Base-by-base conservation (phyloP, 53 echinoderm and acorn worm genomes). In the Patiria pectinifera region DNA sequence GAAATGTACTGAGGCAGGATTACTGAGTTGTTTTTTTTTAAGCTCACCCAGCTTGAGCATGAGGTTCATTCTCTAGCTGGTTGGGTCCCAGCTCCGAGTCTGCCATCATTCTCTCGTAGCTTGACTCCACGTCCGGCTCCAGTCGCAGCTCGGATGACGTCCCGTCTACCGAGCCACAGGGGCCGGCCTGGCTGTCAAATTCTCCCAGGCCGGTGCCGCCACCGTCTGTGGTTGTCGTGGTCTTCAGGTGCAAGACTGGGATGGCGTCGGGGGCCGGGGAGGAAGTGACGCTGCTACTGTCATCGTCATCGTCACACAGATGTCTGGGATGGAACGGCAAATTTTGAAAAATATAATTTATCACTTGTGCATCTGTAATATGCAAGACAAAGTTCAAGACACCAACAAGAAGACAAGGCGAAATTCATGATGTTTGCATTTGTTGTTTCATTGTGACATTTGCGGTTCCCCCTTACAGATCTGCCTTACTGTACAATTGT, bases 231-330 rank as follows among this genome's bases (percentile, higher is more conserved):
- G 53, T 53, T 8, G 53, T 53, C 5, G 53, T 53, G 53, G 53
- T 53, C 81, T 90, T 90, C 48, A 90, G 49, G 48, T 90, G 90
- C 15, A 90, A 12, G 24, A 90, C 81, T 15, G 90, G 90, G 82
- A 90, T 90, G 81, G 90, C 45, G 9, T 90, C 90, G 5, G 90
- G 90, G 48, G 90, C 90, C 81, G 90, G 90, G 48, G 90, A 90
- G 9, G 90, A 90, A 66, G 80, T 69, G 44, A 81, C 90, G 45
- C 90, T 90, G 69, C 90, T 90, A 23, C 90, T 90, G 90, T 90
- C 90, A 13, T 90, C 90, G 46, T 90, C 90, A 60, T 90, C 90
- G 12, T 90, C 90, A 69, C 90, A 79, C 19, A 90, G 25, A 23
- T 79, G 90, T 69, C 90, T 88, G 45, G 24, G 35, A 49, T 9